phyloP scores from a whole-genome alignment of 2,113 vertebrate species.

The Glaucomys volans region DNA sequence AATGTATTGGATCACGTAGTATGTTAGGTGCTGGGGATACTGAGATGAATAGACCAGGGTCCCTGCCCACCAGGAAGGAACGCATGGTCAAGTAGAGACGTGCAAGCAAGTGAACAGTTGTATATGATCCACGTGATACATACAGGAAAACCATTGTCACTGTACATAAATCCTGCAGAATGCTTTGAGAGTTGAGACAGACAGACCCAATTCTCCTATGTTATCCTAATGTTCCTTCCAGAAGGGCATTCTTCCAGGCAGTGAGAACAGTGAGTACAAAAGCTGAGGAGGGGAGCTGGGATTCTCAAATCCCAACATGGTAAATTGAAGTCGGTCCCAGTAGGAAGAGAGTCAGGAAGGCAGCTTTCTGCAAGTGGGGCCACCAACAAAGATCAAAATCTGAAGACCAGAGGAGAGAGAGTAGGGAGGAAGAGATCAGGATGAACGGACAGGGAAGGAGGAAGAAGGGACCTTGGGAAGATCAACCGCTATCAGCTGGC shows the following conservation, averaged over 20 bases:
- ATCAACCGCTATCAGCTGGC: fast-evolving
- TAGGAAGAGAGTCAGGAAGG: background rate
- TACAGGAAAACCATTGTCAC: background rate
- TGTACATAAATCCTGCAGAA: background rate
- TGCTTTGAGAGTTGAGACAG: background rate
- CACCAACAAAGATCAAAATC: background rate
- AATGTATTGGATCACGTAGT: background rate
- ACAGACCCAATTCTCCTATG: background rate
- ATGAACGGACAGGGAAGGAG: background rate
- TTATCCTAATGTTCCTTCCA: background rate
- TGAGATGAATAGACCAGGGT: background rate
- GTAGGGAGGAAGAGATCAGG: background rate
- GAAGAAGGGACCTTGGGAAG: background rate
- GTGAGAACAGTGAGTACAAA: background rate
- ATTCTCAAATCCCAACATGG: background rate
- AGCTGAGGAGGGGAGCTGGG: background rate
- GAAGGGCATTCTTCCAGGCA: background rate
- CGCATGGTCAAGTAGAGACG: background rate
- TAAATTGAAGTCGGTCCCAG: background rate
- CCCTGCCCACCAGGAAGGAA: background rate
- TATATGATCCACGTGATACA: too few relatives aligned
- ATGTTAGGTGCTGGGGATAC: background rate
- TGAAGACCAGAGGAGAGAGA: background rate
- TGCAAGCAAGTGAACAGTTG: background rate
- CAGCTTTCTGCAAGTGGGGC: background rate